Evolutionary conservation across 2,797 vertebrate genomes (phyloP).

Genomic region (Coracias cyanogaster): DNA sequence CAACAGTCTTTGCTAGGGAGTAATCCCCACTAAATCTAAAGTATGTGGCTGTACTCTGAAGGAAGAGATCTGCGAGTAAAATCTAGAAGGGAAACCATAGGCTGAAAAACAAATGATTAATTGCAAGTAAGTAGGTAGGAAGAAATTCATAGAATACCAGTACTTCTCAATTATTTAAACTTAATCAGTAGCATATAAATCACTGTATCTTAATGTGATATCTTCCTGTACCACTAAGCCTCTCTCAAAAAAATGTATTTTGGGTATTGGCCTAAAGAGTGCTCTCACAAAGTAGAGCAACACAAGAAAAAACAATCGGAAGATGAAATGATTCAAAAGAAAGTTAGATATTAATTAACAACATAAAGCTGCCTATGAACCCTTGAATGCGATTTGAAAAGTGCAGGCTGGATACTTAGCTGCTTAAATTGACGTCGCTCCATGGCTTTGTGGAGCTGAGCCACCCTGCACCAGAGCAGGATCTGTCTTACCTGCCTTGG

Average conservation of each 20-base stretch:
- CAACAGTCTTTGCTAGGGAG: not conserved
- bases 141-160: not conserved
- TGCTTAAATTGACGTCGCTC: not conserved
- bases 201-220: not conserved
- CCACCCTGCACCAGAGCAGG: not conserved
- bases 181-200: slow-evolving; percentile 29
- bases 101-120: slow-evolving; percentile 1
- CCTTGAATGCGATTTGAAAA: not conserved
- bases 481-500: not conserved
- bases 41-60: not conserved
- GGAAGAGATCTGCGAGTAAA: not conserved
- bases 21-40: slow-evolving; percentile 3
- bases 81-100: not conserved
- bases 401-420: not conserved
- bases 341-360: not conserved
- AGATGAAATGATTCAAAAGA: not conserved
- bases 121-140: not conserved
- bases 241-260: not conserved
- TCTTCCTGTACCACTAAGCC: not conserved
- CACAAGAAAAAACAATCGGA: not conserved
- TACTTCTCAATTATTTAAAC: slow-evolving; percentile 41
- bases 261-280: not conserved
- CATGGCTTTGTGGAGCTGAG: not conserved
- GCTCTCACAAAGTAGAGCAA: not conserved
- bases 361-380: not conserved